Evolutionary conservation across 2,797 vertebrate species (phyloP).

Genomic region (Chaetodon trifasciatus): DNA sequence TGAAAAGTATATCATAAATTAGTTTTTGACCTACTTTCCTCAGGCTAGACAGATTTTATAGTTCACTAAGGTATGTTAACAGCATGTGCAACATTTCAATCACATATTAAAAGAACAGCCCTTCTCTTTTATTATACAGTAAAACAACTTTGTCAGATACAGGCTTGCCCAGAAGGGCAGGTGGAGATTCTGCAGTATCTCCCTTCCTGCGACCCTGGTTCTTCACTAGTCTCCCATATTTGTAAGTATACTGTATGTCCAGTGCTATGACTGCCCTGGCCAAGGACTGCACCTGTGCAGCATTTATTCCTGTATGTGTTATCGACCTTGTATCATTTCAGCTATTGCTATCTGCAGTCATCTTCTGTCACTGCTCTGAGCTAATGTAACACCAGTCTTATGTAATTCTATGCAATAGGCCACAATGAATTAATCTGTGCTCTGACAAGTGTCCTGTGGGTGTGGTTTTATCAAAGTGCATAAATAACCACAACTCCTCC

Average conservation of each 20-base stretch:
- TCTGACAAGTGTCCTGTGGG: conserved; percentile 12
- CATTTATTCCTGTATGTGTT: conserved; percentile 26
- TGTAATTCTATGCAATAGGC: conserved; percentile 22
- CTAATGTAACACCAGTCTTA: conserved; percentile 29
- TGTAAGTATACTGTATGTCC: not conserved
- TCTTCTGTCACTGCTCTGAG: conserved; percentile 11
- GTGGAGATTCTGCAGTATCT: not conserved
- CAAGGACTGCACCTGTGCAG: conserved; percentile 1
- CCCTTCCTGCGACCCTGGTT: not conserved
- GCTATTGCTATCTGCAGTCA: not conserved
- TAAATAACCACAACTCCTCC: conserved; percentile 32
- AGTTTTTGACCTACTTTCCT: conserved; percentile 43
- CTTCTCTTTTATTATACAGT: not conserved
- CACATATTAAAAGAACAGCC: conserved; percentile 16
- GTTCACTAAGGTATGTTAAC: conserved; percentile 14
- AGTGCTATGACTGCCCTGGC: not conserved
- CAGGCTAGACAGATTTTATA: conserved; percentile 4
- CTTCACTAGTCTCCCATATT: conserved; percentile 5
- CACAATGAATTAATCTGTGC: conserved; percentile 29
- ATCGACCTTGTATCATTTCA: conserved; percentile 22
- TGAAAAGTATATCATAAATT: conserved; percentile 10
- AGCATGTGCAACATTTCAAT: conserved; percentile 8
- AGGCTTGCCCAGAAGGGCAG: not conserved
- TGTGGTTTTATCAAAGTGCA: conserved; percentile 35
- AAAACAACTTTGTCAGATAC: conserved; percentile 6